Evolutionary conservation across 1,140 invertebrate species (phyloP).

Genomic region (Nephotettix cincticeps): DNA sequence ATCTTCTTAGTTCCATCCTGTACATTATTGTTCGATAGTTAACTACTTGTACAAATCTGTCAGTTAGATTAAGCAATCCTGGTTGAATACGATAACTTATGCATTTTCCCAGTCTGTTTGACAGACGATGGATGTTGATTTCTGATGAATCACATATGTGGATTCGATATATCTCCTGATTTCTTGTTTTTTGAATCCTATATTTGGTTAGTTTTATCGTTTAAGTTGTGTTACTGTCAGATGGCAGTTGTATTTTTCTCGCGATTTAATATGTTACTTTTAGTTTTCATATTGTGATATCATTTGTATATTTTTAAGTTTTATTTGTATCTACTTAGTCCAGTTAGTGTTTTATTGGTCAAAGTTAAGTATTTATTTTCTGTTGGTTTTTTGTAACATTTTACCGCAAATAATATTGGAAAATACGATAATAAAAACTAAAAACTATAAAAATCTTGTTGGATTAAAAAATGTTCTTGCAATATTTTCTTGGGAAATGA

Average conservation of each 20-base stretch:
- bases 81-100: background rate
- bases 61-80: background rate
- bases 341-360: slow-evolving; percentile 16
- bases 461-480: background rate
- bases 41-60: slow-evolving; percentile 13
- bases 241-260: slow-evolving; percentile 11
- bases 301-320: slow-evolving; percentile 17
- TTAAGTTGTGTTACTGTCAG: background rate
- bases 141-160: background rate
- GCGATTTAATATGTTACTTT: background rate
- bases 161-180: background rate
- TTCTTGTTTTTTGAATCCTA: background rate
- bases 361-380: slow-evolving; percentile 20
- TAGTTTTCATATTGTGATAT: slow-evolving; percentile 23
- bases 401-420: background rate
- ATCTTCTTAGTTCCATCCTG: background rate
- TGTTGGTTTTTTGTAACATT: background rate
- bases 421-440: background rate
- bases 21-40: background rate
- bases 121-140: background rate
- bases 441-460: background rate
- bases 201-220: background rate
- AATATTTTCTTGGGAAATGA: background rate
- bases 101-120: background rate
- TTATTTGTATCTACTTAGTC: slow-evolving; percentile 13